Evolutionary conservation across 2,797 vertebrate species (phyloP).

Genomic region (Acanthornis magna): DNA sequence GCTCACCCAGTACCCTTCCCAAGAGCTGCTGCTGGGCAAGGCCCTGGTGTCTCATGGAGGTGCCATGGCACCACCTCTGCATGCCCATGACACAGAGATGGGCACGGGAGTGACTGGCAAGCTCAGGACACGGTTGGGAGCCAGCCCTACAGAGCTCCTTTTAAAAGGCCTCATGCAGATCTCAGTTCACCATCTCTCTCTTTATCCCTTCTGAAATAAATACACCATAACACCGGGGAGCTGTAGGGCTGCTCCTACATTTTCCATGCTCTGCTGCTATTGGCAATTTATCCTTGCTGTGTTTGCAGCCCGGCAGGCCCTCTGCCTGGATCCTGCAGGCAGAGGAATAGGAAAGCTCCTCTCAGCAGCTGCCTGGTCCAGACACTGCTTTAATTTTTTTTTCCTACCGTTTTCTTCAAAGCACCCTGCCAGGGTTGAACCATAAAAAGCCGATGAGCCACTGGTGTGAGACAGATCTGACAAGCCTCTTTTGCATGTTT

Average conservation of each 20-base stretch:
- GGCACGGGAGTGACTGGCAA: rapidly evolving
- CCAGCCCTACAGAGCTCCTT: neutral
- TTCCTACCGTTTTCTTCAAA: neutral
- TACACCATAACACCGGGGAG: rapidly evolving
- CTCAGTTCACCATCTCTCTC: neutral
- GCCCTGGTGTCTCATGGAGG: neutral
- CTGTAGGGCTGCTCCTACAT: neutral
- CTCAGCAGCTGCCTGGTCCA: neutral
- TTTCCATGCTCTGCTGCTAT: neutral
- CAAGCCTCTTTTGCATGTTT: neutral
- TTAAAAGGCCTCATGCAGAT: neutral
- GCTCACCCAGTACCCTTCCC: neutral
- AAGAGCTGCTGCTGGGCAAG: rapidly evolving
- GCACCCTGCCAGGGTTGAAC: neutral
- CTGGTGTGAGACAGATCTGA: neutral
- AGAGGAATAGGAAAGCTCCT: neutral
- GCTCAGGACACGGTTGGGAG: neutral
- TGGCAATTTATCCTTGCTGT: neutral
- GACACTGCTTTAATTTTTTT: neutral
- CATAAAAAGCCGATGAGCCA: neutral
- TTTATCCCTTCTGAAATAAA: neutral
- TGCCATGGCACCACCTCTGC: neutral
- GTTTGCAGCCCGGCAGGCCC: neutral
- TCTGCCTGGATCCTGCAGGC: neutral
- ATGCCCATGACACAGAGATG: rapidly evolving